Base-by-base conservation (phyloP, 2,113 vertebrate species). In the Fregata magnificens region DNA sequence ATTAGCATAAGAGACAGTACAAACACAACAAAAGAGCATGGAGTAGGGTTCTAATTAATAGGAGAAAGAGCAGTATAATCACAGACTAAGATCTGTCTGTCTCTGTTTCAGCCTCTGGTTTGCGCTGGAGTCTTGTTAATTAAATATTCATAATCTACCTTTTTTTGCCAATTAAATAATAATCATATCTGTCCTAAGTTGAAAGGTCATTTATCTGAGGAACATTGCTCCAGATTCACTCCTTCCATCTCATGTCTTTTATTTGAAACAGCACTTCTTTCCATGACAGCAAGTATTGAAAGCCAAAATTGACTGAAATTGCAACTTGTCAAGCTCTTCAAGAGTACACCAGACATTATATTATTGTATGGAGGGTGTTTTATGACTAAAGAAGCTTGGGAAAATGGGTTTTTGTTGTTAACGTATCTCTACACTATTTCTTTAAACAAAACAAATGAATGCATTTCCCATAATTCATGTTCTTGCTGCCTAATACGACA, bases 281-380 rank as follows among this genome's bases (percentile, higher is more conserved):
- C 69, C 34, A 62, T 53, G 61, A 84, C 69, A 92, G 47, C 24
- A 87, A 80, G 38, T 59, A 77, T 4, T 76, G 53, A 90, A 91
- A 93, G 40, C 4, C 42, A 95, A 94, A 94, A 95, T 10, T 88
- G 63, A 89, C 61, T 72, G 56, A 96, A 96, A 93, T 82, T 73
- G 36, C 71, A 97, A 70, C 19, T 83, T 95, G 62, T 86, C 40
- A 79, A 89, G 21, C 7, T 88, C 61, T 52, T 93, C 40, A 80
- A 34, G 52, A 92, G 10, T 67, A 36, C 52, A 71, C 15, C 15
- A 90, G 52, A 61, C 21, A 76, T 72, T 49, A 47, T 24, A 34
- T 34, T 61, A 50, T 65, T 59, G 65, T 53, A 82, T 25, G 8
- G 26, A 70, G 10, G 9, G 18, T 65, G 28, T 62, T 93, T 61